Evolutionary conservation across 2,113 vertebrate species (phyloP).

Genomic region (Strix uralensis): DNA sequence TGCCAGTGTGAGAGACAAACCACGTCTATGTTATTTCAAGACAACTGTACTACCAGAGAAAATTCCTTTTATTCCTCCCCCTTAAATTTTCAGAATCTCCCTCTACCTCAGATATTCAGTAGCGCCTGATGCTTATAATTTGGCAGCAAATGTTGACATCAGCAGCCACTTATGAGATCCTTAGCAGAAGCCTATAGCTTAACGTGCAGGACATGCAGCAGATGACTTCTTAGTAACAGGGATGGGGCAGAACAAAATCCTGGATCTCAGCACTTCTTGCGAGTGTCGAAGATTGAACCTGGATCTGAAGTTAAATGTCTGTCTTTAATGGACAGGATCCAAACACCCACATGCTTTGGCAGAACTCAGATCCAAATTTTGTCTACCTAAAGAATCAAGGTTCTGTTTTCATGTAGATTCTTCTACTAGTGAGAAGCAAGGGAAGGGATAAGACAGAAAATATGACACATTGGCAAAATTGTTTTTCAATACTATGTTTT

Average conservation of each 20-base stretch:
- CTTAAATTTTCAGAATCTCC: neutral
- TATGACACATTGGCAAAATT: constrained; percentile 58
- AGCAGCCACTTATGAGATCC: neutral
- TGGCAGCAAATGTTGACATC: neutral
- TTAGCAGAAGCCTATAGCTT: neutral
- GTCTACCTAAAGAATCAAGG: constrained; percentile 50
- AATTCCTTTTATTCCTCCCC: neutral
- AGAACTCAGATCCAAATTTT: constrained; percentile 13
- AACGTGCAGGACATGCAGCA: neutral
- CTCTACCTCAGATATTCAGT: neutral
- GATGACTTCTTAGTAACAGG: neutral
- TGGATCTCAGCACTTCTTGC: neutral
- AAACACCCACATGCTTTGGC: constrained; percentile 50
- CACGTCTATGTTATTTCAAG: constrained; percentile 51
- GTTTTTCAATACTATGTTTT: constrained; percentile 62
- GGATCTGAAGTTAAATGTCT: constrained; percentile 22
- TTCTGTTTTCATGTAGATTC: constrained; percentile 40
- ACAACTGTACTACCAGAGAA: neutral
- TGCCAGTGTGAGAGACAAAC: constrained; percentile 46
- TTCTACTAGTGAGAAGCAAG: constrained; percentile 7
- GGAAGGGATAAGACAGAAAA: constrained; percentile 45
- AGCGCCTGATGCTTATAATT: neutral
- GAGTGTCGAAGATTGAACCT: constrained; percentile 3
- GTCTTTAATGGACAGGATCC: constrained; percentile 22
- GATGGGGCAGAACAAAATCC: constrained; percentile 18